A percentile compares a stretch with the other conserved stretches of the same genome.
Evolutionary conservation across 2,797 vertebrate species (phyloP).

Genomic region (Eulemur mongoz): DNA sequence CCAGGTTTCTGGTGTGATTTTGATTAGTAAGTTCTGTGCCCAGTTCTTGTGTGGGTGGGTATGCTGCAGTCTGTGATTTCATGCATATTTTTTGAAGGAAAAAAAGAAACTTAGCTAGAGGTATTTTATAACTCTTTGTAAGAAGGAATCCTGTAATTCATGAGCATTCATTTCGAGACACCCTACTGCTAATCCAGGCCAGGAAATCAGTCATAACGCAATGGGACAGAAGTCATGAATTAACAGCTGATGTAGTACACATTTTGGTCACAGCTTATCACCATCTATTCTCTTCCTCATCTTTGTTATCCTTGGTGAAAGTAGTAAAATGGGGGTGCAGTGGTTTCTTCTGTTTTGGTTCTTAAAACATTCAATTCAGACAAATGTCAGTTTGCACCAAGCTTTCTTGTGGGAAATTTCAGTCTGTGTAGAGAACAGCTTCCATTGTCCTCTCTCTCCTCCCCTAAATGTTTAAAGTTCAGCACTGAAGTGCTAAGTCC

Average conservation of each 20-base stretch:
- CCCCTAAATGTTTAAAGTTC: background rate
- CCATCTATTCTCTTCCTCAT: background rate
- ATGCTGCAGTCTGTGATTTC: background rate
- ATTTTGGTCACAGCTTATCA: background rate
- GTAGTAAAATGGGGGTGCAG: fast-evolving
- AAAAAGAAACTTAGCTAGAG: background rate
- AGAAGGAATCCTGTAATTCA: background rate
- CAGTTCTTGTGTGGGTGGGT: background rate
- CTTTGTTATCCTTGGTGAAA: background rate
- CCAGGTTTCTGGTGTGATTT: conserved; percentile 61
- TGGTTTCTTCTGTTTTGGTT: background rate
- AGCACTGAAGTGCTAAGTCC: background rate
- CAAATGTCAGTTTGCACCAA: background rate
- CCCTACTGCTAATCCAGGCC: background rate
- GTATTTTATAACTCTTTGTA: background rate
- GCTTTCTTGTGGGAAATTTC: background rate
- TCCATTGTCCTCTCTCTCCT: background rate
- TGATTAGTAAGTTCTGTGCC: conserved; percentile 48
- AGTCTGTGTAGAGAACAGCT: background rate
- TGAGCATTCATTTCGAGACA: background rate
- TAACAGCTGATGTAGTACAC: background rate
- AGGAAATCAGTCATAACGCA: background rate
- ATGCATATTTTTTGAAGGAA: background rate
- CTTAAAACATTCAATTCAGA: background rate
- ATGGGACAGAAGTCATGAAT: background rate